Conservation (phyloP, 2,113 vertebrate genomes). For the Poeciliopsis turrubarensis region DNA sequence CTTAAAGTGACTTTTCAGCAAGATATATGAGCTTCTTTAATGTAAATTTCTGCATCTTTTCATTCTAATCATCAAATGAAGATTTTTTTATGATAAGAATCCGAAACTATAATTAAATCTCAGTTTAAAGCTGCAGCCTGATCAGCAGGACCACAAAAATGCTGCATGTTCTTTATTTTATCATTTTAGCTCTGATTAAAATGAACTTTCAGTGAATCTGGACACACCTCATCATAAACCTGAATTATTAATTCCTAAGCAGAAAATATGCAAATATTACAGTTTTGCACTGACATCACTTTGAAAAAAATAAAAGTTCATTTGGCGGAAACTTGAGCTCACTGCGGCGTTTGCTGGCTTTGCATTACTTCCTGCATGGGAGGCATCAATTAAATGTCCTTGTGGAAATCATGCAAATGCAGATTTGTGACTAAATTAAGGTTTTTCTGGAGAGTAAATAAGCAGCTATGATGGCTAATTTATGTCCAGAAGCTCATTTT, state of each 20-base stretch:
- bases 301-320: neutral
- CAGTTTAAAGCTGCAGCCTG: too few relatives aligned
- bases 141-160: too few relatives aligned
- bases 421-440: neutral
- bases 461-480: neutral
- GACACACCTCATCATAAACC: too few relatives aligned
- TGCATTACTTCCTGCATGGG: constrained; percentile 27
- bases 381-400: neutral
- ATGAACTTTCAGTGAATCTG: too few relatives aligned
- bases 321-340: neutral
- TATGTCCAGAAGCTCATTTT: neutral
- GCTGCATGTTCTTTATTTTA: too few relatives aligned
- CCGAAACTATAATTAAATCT: too few relatives aligned
- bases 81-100: too few relatives aligned
- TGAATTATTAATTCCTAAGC: neutral
- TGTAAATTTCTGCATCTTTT: too few relatives aligned
- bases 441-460: neutral
- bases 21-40: too few relatives aligned
- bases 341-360: neutral
- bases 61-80: too few relatives aligned
- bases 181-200: too few relatives aligned
- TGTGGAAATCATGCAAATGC: neutral
- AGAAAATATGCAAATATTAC: neutral
- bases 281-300: neutral
- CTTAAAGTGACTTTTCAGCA: too few relatives aligned